Base-by-base conservation (phyloP, 64 coral and sea anemone genomes). In the Exaiptasia diaphana region DNA sequence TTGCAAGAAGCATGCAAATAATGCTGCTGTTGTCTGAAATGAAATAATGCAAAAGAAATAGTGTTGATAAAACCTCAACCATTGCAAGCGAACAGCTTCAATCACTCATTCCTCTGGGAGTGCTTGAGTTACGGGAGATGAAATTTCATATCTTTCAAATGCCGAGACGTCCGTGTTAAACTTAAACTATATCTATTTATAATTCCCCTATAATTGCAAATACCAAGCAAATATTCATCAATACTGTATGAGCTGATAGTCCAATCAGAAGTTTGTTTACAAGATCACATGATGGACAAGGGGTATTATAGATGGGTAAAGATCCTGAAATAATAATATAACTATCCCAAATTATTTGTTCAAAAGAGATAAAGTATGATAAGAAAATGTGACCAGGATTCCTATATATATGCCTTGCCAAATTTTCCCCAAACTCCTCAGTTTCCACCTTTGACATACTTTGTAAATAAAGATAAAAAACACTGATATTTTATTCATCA, bases 1-100 rank as follows among this genome's bases (percentile, higher is more conserved):
- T 40, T 46, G 21, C 54, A 5, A 97, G 38, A 11, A 77, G 22
- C 44, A 45, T 41, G 17, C 73, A 11, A 13, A 77, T 81, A 54
- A 20, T 42, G 12, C 54, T 64, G 11, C 50, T 33, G 39, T 91
- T 15, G 34, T 71, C 88, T 91, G 52, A 9, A 85, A 3, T 7
- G 20, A 73, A 63, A 36, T 20, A 2, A 35, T 5, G 10, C 13
- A 41, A 18, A 49, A 53, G 33, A 37, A 34, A 11, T 17, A 12
- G 28, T 6, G 23, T 9, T 11, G 58, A 53, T 11, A 10, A 32
- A 20, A 22, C 34, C 49, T 46, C 18, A 37, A 13, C 13, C 41
- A 18, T 26, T 25, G 5, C 34, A n/a, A 18, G 58, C 1, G 14
- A 20, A 44, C 29, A 4, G 54, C 53, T 76, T 13, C 63, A 28